Percentiles rank a stretch among this genome's conserved stretches.
phyloP scores from a whole-genome alignment of 2,113 vertebrate species.

The mouse (Mus musculus) region DNA sequence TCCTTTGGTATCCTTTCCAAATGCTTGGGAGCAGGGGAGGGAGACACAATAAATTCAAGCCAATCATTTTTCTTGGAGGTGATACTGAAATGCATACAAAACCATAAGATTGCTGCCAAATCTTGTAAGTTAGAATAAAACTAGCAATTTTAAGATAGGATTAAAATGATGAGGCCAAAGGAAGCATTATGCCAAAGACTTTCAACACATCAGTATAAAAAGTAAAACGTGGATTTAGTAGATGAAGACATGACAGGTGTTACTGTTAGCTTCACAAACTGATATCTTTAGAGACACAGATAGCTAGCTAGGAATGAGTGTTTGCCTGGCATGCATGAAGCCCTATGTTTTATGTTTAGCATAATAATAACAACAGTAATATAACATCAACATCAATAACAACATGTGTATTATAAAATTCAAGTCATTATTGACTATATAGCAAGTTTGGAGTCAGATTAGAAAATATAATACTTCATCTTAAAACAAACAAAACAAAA shows the following conservation, averaged over 20 bases:
- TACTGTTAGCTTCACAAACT: neutral
- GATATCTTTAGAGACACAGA: neutral
- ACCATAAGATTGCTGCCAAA: neutral
- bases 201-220: neutral
- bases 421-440: neutral
- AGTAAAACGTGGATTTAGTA: neutral
- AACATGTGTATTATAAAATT: neutral
- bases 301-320: neutral
- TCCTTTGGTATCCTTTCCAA: neutral
- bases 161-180: constrained; percentile 14
- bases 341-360: neutral
- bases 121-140: neutral
- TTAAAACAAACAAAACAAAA: neutral
- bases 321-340: neutral
- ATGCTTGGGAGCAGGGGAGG: neutral
- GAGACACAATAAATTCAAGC: constrained; percentile 7
- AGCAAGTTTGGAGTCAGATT: neutral
- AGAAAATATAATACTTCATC: neutral
- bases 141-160: neutral
- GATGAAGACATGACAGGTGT: neutral
- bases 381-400: neutral
- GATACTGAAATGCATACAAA: neutral
- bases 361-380: no score
- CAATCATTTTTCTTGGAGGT: neutral
- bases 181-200: neutral